A percentile compares a stretch with the other conserved stretches of the same genome.
These are phyloP conservation scores for Danaus plexippus DNA, from an alignment of 1,140 invertebrate species.

Conservation along the genomic window DNA sequence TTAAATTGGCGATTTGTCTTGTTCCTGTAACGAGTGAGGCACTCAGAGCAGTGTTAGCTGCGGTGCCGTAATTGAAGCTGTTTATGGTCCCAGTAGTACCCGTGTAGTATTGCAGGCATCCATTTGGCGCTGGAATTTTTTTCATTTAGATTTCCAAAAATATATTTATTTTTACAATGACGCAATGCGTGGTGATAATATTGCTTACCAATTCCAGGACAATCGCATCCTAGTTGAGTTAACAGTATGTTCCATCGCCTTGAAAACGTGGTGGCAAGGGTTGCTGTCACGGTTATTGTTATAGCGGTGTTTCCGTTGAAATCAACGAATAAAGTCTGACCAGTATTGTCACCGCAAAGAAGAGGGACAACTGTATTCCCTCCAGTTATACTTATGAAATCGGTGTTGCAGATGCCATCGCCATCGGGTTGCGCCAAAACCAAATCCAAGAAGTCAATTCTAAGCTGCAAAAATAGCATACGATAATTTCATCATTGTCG, in stretches of 20 bases:
- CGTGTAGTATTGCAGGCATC: constrained; percentile 86
- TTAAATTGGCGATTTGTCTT: constrained; percentile 80
- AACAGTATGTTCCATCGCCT: constrained; percentile 85
- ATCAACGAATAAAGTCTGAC: constrained; percentile 86
- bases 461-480: constrained; percentile 66
- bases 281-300: constrained; percentile 78
- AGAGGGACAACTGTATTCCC: constrained; percentile 76
- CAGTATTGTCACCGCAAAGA: constrained; percentile 86
- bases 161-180: neutral
- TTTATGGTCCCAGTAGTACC: constrained; percentile 75
- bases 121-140: constrained; percentile 76
- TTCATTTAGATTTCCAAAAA: neutral
- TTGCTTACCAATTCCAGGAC: constrained; percentile 73
- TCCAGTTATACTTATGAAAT: constrained; percentile 80
- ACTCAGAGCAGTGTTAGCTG: constrained; percentile 68
- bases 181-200: too few relatives aligned
- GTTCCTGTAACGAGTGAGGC: constrained; percentile 72
- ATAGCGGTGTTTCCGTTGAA: constrained; percentile 80
- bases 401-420: constrained; percentile 79
- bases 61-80: constrained; percentile 83
- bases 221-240: constrained; percentile 81
- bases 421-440: constrained; percentile 80
- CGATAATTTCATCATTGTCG: neutral
- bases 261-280: constrained; percentile 72
- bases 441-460: constrained; percentile 84